These are phyloP conservation scores for Varanus komodoensis DNA, from an alignment of 2,113 vertebrate species.

Conservation along the genomic window DNA sequence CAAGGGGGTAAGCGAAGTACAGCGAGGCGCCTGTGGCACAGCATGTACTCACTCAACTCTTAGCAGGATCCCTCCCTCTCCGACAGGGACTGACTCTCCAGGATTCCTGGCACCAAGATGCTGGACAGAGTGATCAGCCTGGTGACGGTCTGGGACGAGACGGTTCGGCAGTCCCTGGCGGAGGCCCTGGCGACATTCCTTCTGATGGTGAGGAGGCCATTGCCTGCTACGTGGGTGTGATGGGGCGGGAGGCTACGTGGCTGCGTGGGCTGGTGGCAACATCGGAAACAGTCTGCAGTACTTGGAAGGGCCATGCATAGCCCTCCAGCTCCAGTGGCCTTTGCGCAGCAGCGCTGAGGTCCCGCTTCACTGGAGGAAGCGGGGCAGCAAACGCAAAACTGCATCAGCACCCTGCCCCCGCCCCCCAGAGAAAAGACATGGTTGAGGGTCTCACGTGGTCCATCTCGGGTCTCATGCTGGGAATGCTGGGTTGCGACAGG, in stretches of 20 bases:
- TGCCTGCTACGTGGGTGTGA: background rate
- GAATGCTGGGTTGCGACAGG: too few relatives aligned
- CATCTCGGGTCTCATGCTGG: background rate
- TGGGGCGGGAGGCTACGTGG: background rate
- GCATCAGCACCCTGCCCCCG: too few relatives aligned
- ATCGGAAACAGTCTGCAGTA: background rate
- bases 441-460: too few relatives aligned
- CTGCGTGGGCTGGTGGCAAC: background rate
- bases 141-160: conserved; percentile 65
- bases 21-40: too few relatives aligned
- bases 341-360: too few relatives aligned
- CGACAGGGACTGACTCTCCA: background rate
- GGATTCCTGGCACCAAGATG: conserved; percentile 18
- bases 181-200: conserved; percentile 83
- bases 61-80: background rate
- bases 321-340: background rate
- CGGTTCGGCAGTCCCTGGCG: conserved; percentile 79
- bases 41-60: background rate
- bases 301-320: background rate
- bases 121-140: background rate
- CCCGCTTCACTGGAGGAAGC: background rate
- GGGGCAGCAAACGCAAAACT: background rate
- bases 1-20: background rate
- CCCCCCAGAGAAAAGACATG: background rate
- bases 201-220: conserved; percentile 83